Evolutionary conservation across 1,140 invertebrate species (phyloP).

Genomic region (Drosophila lacertosa): DNA sequence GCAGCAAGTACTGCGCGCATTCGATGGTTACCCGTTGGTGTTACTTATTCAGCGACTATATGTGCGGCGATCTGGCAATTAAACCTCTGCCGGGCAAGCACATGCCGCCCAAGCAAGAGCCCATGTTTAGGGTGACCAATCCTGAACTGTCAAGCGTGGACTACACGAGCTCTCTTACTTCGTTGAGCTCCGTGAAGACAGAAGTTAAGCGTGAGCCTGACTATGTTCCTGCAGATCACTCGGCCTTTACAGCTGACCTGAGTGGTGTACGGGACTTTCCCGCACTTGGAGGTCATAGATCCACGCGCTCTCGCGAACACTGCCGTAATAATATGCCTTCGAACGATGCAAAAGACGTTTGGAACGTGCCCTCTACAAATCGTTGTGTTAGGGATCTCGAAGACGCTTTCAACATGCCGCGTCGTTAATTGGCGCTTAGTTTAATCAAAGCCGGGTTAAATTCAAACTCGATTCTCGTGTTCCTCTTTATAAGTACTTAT

Average conservation of each 20-base stretch:
- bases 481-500: no score
- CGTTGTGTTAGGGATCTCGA: neutral
- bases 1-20: slow-evolving; percentile 62
- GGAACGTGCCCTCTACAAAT: slow-evolving; percentile 9
- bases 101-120: slow-evolving; percentile 36
- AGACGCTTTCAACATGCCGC: slow-evolving; percentile 12
- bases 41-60: slow-evolving; percentile 65
- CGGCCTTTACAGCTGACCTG: slow-evolving; percentile 9
- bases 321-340: neutral
- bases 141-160: neutral
- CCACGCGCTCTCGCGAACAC: neutral
- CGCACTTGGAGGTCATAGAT: slow-evolving; percentile 8
- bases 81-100: slow-evolving; percentile 53
- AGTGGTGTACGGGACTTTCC: slow-evolving; percentile 30
- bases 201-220: slow-evolving; percentile 2
- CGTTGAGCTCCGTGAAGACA: slow-evolving; percentile 14
- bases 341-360: neutral
- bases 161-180: slow-evolving; percentile 2
- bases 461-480: no score
- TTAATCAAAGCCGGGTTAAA: no score
- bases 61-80: slow-evolving; percentile 71
- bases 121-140: slow-evolving; percentile 20
- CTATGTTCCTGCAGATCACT: slow-evolving; percentile 29
- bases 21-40: slow-evolving; percentile 70
- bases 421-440: no score